Evolutionary conservation across 1,140 invertebrate genomes (phyloP), one percentile per base, ranked within the genome.

Genomic region (Physella acuta): DNA sequence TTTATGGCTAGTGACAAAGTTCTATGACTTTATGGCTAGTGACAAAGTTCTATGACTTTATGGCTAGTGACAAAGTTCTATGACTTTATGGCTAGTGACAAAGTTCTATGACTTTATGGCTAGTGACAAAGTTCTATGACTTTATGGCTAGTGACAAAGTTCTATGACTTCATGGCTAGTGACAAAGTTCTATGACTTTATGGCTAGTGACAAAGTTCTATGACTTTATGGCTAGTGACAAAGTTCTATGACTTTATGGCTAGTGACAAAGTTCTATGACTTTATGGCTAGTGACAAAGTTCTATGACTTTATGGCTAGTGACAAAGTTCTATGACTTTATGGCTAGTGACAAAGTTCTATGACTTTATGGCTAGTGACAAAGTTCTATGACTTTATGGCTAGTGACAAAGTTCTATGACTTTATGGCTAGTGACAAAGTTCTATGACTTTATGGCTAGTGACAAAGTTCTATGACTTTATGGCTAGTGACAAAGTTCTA

Each of bases 61-160:
- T 44, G 39, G 20, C 8, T 44, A 44, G 20, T 20, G 20, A 44
- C 20, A n/a, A n/a, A n/a, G n/a, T n/a, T n/a, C 39, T 44, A 44
- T 11, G 20, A 44, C 20, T 44, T 26, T n/a, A 2, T 31, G 16
- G 20, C 88, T 89, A n/a, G n/a, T n/a, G n/a, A n/a, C n/a, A n/a
- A n/a, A n/a, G n/a, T n/a, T n/a, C n/a, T n/a, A n/a, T n/a, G n/a
- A n/a, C n/a, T 44, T 44, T 44, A 44, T 44, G 39, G 20, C 8
- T 44, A 44, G 20, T 20, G 20, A 44, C 20, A n/a, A n/a, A n/a
- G n/a, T n/a, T n/a, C 39, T 44, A 44, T 11, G 20, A 44, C 20
- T 44, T 26, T n/a, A 2, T 31, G 16, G 20, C 88, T 89, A n/a
- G n/a, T n/a, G n/a, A n/a, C n/a, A n/a, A n/a, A n/a, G n/a, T n/a